Evolutionary conservation across 2,888 invertebrate species (phyloP), one percentile per base, ranked within the genome.

Genomic region (Drosophila hawaiiensis): DNA sequence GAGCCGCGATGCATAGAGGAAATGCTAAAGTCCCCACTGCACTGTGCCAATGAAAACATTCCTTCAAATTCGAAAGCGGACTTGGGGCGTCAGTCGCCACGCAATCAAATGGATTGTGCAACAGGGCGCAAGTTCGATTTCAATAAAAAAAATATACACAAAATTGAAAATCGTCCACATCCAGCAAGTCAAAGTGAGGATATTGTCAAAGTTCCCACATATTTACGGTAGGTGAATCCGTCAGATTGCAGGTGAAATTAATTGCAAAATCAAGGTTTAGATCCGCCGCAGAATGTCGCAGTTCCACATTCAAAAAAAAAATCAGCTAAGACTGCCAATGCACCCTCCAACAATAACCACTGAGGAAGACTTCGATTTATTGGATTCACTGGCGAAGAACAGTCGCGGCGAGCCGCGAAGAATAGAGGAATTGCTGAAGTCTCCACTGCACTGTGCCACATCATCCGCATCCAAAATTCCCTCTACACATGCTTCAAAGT

Each of bases 401-500:
- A 33, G 31, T 2, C 22, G 29, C 12, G 53, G 53, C 12, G 16
- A 31, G 25, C 78, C 77, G 0, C 50, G 78, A 16, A 62, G 60
- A 14, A 72, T 47, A 6, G 61, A 33, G 19, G 63, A 68, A 35
- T 9, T 77, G 22, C 37, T 62, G 5, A 28, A 55, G 12, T 55
- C 72, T 6, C 79, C 79, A 5, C 39, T 65, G 3, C 66, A 73
- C 41, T 52, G 22, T 41, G 29, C n/a, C 39, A 29, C 14, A 10
- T 16, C 22, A 22, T 22, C 22, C 3, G 7, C n/a, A 29, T 52
- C 29, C 1, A 43, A 58, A 43, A 19, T 25, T 31, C 6, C 10
- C n/a, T n/a, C n/a, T 14, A 9, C 10, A 16, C 22, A 41, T 16
- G 16, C 29, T 4, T n/a, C 39, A n/a, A 41, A 29, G 5, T 7